phyloP scores from a whole-genome alignment of 1,140 invertebrate genomes.

The Daktulosphaira vitifoliae region DNA sequence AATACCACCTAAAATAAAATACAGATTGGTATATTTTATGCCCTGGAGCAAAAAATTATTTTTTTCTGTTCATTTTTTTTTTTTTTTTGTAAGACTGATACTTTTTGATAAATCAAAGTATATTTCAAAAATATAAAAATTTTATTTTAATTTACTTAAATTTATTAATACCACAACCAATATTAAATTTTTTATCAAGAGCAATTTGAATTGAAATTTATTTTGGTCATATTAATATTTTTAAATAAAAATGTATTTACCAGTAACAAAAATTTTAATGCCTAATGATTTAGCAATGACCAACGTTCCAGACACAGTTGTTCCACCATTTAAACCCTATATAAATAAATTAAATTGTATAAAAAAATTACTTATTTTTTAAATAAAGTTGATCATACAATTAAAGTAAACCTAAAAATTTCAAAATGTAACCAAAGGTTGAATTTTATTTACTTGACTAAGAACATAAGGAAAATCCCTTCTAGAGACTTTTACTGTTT shows the following conservation, averaged over 20 bases:
- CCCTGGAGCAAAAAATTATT: no score
- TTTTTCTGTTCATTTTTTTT: neutral
- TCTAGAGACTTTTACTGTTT: constrained; percentile 67
- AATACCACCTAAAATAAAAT: constrained; percentile 54
- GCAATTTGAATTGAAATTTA: no score
- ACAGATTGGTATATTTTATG: neutral
- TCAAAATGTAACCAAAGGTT: no score
- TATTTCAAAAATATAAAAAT: no score
- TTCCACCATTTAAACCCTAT: constrained; percentile 71
- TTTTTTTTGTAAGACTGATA: neutral
- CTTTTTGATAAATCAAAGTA: neutral
- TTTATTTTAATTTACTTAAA: no score
- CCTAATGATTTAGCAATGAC: constrained; percentile 66
- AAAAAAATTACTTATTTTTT: no score
- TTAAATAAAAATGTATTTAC: constrained; percentile 43
- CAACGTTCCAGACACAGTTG: constrained; percentile 93
- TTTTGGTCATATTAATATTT: no score
- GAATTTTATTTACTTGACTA: constrained; percentile 47
- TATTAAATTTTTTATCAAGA: no score
- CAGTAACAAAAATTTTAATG: constrained; percentile 91
- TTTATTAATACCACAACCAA: no score
- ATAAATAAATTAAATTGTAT: no score
- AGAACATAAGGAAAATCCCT: constrained; percentile 75
- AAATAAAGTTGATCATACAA: no score
- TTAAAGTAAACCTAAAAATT: neutral